These are phyloP conservation scores for Mallotus villosus DNA, from an alignment of 2,797 vertebrate species.

Conservation along the genomic window DNA sequence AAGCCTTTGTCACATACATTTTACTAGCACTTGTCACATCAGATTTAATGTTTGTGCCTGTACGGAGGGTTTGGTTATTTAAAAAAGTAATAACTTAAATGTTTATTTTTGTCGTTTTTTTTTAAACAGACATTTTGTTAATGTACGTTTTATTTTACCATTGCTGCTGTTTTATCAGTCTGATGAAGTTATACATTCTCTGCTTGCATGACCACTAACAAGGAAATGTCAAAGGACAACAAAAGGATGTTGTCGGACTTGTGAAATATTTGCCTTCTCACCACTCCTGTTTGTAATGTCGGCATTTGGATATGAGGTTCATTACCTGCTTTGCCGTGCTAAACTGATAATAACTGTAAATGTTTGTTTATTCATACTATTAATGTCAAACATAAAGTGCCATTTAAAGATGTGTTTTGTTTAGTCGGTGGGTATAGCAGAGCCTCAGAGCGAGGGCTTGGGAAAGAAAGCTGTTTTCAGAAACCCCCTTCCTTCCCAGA, in stretches of 20 bases:
- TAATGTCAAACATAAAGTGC: background rate
- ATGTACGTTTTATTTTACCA: background rate
- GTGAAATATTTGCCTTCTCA: background rate
- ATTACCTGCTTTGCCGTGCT: no score
- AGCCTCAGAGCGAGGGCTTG: background rate
- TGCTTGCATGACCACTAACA: slow-evolving; percentile 17
- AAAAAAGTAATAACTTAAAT: background rate
- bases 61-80: background rate
- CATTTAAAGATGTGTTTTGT: background rate
- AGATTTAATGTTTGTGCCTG: slow-evolving; percentile 12
- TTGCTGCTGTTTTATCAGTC: background rate
- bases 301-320: no score
- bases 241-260: background rate
- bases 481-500: slow-evolving; percentile 15
- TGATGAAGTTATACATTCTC: background rate
- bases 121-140: no score
- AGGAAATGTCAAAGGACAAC: background rate
- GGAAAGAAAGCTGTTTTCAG: background rate
- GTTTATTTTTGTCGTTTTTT: no score
- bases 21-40: background rate
- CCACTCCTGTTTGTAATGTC: no score
- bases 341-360: background rate
- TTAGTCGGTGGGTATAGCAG: background rate
- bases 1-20: background rate
- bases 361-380: background rate